Conservation (phyloP, 2,113 vertebrate genomes). For the Elgaria multicarinata region DNA sequence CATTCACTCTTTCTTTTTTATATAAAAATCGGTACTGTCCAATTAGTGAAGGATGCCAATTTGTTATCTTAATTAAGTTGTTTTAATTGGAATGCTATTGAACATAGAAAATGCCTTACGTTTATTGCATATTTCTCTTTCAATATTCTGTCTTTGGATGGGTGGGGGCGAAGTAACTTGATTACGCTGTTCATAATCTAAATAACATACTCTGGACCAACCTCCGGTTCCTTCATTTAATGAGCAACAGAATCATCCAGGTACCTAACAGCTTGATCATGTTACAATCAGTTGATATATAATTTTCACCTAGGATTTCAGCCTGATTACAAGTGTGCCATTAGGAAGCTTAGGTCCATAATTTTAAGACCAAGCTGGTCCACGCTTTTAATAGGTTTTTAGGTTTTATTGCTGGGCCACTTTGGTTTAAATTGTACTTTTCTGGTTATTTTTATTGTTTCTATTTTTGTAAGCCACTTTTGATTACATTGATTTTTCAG, state of each 20-base stretch:
- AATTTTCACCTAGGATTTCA: neutral
- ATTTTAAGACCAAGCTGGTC: neutral
- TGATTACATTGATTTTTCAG: neutral
- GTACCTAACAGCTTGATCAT: neutral
- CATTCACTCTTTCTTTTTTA: too few relatives aligned
- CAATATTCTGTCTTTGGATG: neutral
- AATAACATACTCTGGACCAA: neutral
- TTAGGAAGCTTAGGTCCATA: neutral
- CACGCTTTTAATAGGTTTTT: neutral
- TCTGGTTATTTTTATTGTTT: neutral
- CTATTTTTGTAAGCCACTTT: neutral
- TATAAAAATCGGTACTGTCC: too few relatives aligned
- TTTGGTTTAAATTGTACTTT: neutral
- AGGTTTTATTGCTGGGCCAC: neutral
- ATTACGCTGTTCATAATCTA: neutral
- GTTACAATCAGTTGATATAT: neutral
- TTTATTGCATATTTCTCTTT: neutral
- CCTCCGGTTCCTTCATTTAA: neutral
- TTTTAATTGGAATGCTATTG: neutral
- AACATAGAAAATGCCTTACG: neutral
- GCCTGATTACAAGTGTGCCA: neutral
- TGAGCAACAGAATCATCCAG: neutral
- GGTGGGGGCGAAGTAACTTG: too few relatives aligned
- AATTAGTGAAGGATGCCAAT: constrained; percentile 2
- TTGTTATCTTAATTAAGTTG: constrained; percentile 18